Base-by-base conservation (phyloP, 1,140 invertebrate genomes). In the Tigriopus japonicus region DNA sequence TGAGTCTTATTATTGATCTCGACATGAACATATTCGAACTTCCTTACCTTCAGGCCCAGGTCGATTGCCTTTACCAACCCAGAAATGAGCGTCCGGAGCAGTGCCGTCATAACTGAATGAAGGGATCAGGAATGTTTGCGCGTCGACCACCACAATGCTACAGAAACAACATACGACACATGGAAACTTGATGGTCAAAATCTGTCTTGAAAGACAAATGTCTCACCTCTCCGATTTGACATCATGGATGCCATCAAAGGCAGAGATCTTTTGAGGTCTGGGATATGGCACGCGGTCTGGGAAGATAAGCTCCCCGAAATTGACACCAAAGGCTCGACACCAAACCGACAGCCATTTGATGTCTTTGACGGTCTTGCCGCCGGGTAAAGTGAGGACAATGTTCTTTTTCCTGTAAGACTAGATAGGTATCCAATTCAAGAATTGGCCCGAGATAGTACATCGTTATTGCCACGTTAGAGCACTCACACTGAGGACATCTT, bases 21-120 rank as follows among this genome's bases (percentile, higher is more conserved):
- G 28, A 35, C 28, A 35, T 17, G 49, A 59, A 55, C 58, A 28
- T 15, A 45, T 40, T 1, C 15, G 72, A 15, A 93, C 85, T 76
- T 90, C 92, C 5, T 62, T 52, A n/a, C 66, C 66, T 69, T 83
- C 80, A 15, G 81, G 73, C 66, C 79, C 81, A 0, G 88, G 88
- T 66, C 87, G 81, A 0, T 77, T 74, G 0, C 87, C 88, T 66
- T 81, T 88, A 7, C 89, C 89, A 6, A 91, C 87, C 85, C 85
- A 91, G 70, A 94, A 94, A 70, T 87, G 91, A 6, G 87, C 86
- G 68, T 91, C 87, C 1, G 86, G 84, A 0, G 85, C 86, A 12
- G 80, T 83, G 9, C 89, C 89, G 67, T 93, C 87, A 67, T 92
- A 94, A 69, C 90, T 85, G 51, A 94, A 73, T 3, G n/a, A 67